Evolutionary conservation across 1,140 invertebrate genomes (phyloP), one percentile per base, ranked within the genome.

Genomic region (Drosophila ambigua): DNA sequence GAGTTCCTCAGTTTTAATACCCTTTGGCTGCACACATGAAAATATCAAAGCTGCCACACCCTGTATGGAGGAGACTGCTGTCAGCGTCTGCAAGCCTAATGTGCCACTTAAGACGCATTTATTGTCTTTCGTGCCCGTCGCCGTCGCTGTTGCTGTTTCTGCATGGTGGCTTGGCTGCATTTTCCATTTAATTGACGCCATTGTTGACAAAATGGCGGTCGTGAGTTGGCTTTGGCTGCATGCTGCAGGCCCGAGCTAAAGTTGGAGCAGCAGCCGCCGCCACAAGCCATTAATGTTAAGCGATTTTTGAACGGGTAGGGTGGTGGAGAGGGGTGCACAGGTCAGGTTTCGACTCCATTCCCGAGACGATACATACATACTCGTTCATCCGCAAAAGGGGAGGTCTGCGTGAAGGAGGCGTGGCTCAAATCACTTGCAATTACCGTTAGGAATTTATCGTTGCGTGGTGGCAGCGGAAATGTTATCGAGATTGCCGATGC

Each of bases 81-180:
- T 31, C 8, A 31, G 35, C 79, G 79, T 79, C 75, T 58, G 62
- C 64, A 82, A 83, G 83, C 76, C 83, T 87, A 87, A 87, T 87
- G 83, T 87, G 79, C 76, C 83, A 87, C 83, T 87, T 87, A 87
- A 87, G 83, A 87, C 83, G 79, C 83, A 87, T 79, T 87, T 87
- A 87, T 88, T 87, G 83, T 87, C 83, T 88, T 82, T 88, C 51
- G 61, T 46, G 52, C 57, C 5, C 78, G 67, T 51, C 49, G 57
- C 43, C 50, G 46, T 3, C 43, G 61, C 26, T 51, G 66, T 20
- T 51, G 60, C 16, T 59, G 52, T 15, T 51, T 62, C 26, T 60
- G 62, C 24, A 58, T 43, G 35, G 52, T 57, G 41, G 66, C 24
- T 72, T 54, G 58, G 75, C 71, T 82, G 83, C 83, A 87, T 88